Evolutionary conservation across 2,113 vertebrate species (phyloP), one percentile per base, ranked within the genome.

Genomic region (Athene noctua): DNA sequence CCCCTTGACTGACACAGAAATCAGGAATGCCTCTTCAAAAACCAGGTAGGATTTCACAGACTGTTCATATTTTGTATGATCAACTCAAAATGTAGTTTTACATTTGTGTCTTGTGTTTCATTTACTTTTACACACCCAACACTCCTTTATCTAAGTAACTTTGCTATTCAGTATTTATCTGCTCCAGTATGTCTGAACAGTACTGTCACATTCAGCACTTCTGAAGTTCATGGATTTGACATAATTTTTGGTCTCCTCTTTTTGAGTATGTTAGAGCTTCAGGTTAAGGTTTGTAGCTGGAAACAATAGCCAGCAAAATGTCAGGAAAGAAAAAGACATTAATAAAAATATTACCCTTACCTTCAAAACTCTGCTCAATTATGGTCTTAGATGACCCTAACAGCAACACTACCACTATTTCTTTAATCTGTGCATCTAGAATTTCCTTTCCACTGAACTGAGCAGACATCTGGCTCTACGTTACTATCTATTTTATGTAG

Each of bases 1-100:
- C 19, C 26, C 36, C 13, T 12, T 52, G 32, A 21, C 32, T 38
- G 40, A 61, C 51, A 72, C 12, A 25, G 42, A 82, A 68, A 73
- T 26, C 40, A 57, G 78, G 29, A 79, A 49, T 4, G 26, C 10
- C 55, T 49, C 61, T 82, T 12, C 1, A 5, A 71, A 86, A 71
- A 55, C 6, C n/a, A 49, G 38, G 44, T 10, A 44, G 32, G 40
- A 51, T 61, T 83, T 68, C 68, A 36, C 15, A 55, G 38, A 46
- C 67, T 74, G 25, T 4, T 30, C 38, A 30, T 0, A 1, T 71
- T 26, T 44, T 5, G 0, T 36, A 13, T 13, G 12, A 59, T 9
- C 20, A 13, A 29, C 46, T 68, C 72, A 32, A 44, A 84, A 29
- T 1, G 3, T 14, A 16, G 34, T 42, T 54, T 42, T 46, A 54